Percentiles rank a stretch among this genome's conserved stretches.
Conservation (phyloP, 2,888 invertebrate species). For the Eueremaeus valkanovi region DNA sequence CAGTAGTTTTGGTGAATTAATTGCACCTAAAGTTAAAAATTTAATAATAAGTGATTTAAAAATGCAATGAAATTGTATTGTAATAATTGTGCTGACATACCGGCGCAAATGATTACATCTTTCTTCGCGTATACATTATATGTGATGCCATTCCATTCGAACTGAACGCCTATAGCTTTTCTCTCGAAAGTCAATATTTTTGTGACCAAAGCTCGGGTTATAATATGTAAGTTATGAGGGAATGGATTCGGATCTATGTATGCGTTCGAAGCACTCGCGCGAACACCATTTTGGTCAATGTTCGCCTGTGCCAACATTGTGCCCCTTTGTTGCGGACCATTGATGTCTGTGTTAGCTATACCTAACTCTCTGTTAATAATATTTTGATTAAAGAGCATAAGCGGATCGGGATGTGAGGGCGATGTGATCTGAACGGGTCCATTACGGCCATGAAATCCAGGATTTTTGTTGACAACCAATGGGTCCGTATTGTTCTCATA, state of each 20-base stretch:
- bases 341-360: background rate
- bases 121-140: background rate
- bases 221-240: background rate
- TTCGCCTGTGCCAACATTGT: background rate
- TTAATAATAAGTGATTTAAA: too few relatives aligned
- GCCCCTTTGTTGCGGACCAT: background rate
- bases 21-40: too few relatives aligned
- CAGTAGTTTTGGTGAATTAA: slow-evolving; percentile 4
- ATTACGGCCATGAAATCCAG: background rate
- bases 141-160: too few relatives aligned
- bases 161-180: background rate
- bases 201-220: background rate
- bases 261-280: background rate
- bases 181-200: background rate
- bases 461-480: background rate
- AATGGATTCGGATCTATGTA: slow-evolving; percentile 12
- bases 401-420: background rate
- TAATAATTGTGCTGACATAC: background rate
- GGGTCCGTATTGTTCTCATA: background rate
- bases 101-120: background rate
- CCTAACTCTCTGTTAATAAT: background rate
- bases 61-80: too few relatives aligned
- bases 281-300: background rate
- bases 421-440: slow-evolving; percentile 3
- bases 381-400: background rate